Conservation (phyloP, 92 coral and sea anemone genomes). For the Umimayanthus chanpuru region DNA sequence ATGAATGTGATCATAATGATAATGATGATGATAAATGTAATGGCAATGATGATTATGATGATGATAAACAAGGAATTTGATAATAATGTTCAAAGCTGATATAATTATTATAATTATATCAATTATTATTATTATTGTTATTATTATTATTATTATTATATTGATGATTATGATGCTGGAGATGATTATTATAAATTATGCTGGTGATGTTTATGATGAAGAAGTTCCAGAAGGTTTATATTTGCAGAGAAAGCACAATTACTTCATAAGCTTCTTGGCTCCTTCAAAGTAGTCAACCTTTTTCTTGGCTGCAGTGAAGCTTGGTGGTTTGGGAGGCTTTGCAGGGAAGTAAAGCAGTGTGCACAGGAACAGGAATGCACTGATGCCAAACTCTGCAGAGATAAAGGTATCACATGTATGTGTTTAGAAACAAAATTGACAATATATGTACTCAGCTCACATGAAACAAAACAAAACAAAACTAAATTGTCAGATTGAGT, state of each 20-base stretch:
- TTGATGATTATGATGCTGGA: not conserved
- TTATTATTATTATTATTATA: too few relatives aligned
- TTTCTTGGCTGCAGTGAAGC: conserved; percentile 87
- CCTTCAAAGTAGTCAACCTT: conserved; percentile 88
- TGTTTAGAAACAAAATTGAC: not conserved
- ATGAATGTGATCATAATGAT: too few relatives aligned
- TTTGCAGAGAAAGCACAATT: not conserved
- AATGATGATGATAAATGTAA: too few relatives aligned
- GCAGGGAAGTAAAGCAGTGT: conserved; percentile 89
- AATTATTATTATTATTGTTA: too few relatives aligned
- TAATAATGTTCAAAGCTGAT: too few relatives aligned
- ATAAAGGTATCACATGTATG: too few relatives aligned
- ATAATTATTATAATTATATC: too few relatives aligned
- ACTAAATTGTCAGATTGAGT: too few relatives aligned
- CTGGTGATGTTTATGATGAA: not conserved
- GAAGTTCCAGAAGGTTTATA: not conserved
- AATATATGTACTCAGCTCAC: too few relatives aligned
- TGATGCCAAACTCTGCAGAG: conserved; percentile 74
- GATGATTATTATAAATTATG: not conserved
- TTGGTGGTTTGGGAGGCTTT: conserved; percentile 95
- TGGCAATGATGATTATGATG: too few relatives aligned
- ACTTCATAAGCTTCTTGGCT: conserved; percentile 85
- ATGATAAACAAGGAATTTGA: too few relatives aligned
- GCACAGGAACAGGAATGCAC: conserved; percentile 66
- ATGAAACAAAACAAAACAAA: too few relatives aligned